Conservation (phyloP, 1,140 invertebrate genomes). For the Pentalonia nigronervosa region DNA sequence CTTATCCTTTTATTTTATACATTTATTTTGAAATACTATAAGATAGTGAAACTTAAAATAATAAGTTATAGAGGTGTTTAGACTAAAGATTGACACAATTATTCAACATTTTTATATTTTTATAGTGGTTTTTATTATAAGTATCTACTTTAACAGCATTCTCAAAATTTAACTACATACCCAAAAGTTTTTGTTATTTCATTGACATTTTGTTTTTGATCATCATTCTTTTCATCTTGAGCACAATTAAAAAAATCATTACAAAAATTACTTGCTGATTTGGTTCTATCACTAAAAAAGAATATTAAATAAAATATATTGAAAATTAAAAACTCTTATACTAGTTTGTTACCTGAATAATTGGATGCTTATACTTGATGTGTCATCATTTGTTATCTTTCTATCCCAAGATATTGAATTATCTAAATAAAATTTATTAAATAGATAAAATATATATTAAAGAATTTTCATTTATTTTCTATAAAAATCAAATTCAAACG, state of each 20-base stretch:
- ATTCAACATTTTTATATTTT: background rate
- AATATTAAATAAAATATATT: background rate
- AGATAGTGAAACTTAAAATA: too few relatives aligned
- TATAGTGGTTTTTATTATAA: background rate
- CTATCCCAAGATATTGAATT: constrained; percentile 51
- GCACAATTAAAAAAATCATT: background rate
- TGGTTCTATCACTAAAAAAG: constrained; percentile 29
- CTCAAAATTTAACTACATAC: constrained; percentile 17
- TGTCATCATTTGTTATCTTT: constrained; percentile 54
- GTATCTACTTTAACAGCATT: background rate
- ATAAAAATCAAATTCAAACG: background rate
- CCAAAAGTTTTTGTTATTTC: constrained; percentile 27
- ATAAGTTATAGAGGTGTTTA: background rate
- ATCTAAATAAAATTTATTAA: constrained; percentile 13
- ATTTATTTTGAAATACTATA: background rate
- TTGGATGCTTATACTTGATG: constrained; percentile 55
- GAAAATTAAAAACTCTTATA: background rate
- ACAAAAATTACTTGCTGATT: background rate
- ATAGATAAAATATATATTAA: background rate
- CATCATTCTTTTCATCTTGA: background rate
- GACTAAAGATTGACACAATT: background rate
- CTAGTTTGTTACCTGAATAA: constrained; percentile 31
- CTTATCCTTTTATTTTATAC: background rate
- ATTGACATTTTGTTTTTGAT: background rate
- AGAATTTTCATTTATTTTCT: background rate